Evolutionary conservation across 2,113 vertebrate genomes (phyloP).

Genomic region (Cavia porcellus): DNA sequence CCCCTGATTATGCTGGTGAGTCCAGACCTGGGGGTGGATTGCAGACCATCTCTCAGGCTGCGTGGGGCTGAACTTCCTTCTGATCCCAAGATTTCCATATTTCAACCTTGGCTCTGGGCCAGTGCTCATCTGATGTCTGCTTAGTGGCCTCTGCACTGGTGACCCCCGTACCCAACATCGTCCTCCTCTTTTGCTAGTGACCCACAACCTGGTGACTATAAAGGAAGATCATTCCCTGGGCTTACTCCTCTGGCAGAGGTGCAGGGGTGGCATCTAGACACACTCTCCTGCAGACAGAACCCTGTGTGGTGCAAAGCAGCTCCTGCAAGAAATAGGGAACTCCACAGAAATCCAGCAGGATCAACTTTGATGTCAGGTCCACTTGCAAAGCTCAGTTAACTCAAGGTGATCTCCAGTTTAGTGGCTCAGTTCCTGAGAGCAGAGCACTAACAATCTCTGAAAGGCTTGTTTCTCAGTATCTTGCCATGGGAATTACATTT

Average conservation of each 20-base stretch:
- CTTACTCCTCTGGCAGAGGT: not conserved
- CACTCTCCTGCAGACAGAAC: not conserved
- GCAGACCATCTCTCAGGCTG: too few species aligned
- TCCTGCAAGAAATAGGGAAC: not conserved
- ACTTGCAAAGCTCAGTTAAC: too few species aligned
- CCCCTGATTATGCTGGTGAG: too few species aligned
- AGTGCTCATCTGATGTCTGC: not conserved
- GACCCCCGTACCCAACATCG: not conserved
- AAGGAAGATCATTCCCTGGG: too few species aligned
- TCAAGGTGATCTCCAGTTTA: too few species aligned
- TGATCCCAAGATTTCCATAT: not conserved
- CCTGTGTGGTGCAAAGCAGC: not conserved
- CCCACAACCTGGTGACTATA: not conserved
- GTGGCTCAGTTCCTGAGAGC: too few species aligned
- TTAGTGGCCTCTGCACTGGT: not conserved
- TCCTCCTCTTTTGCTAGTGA: not conserved
- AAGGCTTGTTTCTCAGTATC: too few species aligned
- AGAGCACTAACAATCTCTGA: too few species aligned
- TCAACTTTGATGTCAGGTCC: too few species aligned
- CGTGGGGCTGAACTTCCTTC: too few species aligned
- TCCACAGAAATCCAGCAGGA: not conserved
- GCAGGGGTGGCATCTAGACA: not conserved
- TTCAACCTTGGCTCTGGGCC: not conserved
- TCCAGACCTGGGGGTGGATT: too few species aligned
- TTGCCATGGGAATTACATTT: too few species aligned